A percentile compares a stretch with the other conserved stretches of the same genome.
Conservation (phyloP, 2,888 invertebrate genomes). For the Drosophila formosana region DNA sequence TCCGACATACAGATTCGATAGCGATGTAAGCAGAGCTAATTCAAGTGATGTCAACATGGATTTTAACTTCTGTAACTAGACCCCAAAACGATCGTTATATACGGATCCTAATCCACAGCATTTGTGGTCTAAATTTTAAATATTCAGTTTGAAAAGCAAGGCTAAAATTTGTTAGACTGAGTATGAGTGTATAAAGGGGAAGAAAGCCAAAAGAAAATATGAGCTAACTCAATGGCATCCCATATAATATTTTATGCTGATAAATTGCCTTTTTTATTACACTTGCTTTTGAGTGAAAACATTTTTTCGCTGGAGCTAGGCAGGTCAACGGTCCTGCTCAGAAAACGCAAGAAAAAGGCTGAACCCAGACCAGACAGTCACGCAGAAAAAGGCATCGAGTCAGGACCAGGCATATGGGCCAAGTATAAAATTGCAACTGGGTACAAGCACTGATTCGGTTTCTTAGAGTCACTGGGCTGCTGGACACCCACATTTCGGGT, state of each 20-base stretch:
- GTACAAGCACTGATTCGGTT: constrained; percentile 40
- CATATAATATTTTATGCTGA: constrained; percentile 82
- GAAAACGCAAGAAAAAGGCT: constrained; percentile 57
- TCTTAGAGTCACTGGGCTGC: constrained; percentile 27
- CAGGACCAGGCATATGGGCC: constrained; percentile 24
- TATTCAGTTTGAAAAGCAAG: constrained; percentile 20
- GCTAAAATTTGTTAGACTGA: constrained; percentile 54
- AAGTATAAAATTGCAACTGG: constrained; percentile 43
- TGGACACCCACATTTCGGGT: constrained; percentile 63
- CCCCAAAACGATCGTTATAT: constrained; percentile 14
- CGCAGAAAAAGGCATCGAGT: constrained; percentile 27
- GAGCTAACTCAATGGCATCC: constrained; percentile 79
- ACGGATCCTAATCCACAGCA: constrained; percentile 39
- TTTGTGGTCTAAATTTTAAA: constrained; percentile 66
- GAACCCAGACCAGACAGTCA: constrained; percentile 33
- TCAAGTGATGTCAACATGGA: constrained; percentile 59
- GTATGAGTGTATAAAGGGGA: background rate
- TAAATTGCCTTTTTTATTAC: constrained; percentile 80
- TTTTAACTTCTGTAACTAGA: constrained; percentile 28
- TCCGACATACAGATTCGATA: constrained; percentile 47
- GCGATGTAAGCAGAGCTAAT: constrained; percentile 56
- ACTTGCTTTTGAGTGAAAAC: constrained; percentile 79
- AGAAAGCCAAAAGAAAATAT: constrained; percentile 53
- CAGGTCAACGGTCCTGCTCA: constrained; percentile 70
- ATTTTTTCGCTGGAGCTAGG: constrained; percentile 65